Percentiles rank a stretch among this genome's conserved stretches.
phyloP scores from a whole-genome alignment of 2,113 vertebrate genomes.

The Hippopotamus amphibius region DNA sequence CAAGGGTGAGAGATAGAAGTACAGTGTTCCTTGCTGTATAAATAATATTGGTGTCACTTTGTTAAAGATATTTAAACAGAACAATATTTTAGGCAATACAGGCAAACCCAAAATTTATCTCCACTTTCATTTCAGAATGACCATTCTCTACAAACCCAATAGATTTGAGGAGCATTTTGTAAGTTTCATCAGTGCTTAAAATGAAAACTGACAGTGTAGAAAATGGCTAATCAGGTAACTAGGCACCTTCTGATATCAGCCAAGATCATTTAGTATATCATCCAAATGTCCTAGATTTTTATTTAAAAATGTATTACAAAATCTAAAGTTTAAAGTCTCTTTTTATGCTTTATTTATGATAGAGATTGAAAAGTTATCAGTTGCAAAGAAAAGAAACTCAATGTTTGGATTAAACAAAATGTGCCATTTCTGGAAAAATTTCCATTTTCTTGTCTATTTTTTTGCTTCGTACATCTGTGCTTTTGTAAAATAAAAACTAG shows the following conservation, averaged over 20 bases:
- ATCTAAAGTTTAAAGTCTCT: slow-evolving; percentile 48
- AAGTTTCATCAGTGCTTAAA: not conserved
- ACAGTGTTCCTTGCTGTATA: not conserved
- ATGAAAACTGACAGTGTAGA: not conserved
- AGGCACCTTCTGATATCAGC: not conserved
- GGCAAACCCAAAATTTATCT: not conserved
- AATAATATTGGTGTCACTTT: not conserved
- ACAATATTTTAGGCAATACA: not conserved
- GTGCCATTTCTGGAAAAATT: slow-evolving; percentile 57
- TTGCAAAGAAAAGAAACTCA: slow-evolving; percentile 51
- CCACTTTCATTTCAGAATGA: not conserved
- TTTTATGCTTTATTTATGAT: slow-evolving; percentile 26
- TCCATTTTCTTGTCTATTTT: slow-evolving; percentile 29
- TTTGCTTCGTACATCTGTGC: slow-evolving; percentile 54
- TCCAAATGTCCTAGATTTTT: not conserved
- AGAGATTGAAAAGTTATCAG: slow-evolving; percentile 47
- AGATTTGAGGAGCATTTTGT: not conserved
- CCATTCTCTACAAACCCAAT: not conserved
- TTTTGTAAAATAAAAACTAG: slow-evolving; percentile 71
- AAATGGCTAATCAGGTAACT: not conserved
- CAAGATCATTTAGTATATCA: not conserved
- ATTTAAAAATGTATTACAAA: not conserved
- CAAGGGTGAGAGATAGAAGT: not conserved
- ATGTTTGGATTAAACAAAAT: slow-evolving; percentile 72
- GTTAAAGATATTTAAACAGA: not conserved